Evolutionary conservation across 1,140 invertebrate genomes (phyloP), one percentile per base, ranked within the genome.

Genomic region (Cardiocondyla obscurior): DNA sequence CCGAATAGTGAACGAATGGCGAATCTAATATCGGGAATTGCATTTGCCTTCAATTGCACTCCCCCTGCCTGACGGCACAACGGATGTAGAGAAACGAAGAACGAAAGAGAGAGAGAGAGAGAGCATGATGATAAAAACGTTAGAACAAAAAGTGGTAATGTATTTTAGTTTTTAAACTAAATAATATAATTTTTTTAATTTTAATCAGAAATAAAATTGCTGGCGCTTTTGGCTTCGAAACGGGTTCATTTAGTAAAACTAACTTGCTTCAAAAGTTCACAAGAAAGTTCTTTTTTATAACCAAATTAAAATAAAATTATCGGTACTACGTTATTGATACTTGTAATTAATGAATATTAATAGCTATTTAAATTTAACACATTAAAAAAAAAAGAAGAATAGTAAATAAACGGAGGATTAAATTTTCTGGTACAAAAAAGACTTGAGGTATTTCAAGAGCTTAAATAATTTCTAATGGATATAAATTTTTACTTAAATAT

Each of bases 11-110:
- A 74, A 25, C 70, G 84, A 86, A 86, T 82, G 60, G 84, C 70
- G 84, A 87, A 87, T 87, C 81, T 86, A 87, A 86, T 87, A 87
- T 87, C 81, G 85, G 73, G 72, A 74, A 87, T 87, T 87, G 84
- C 85, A 77, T 87, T 87, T 87, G 70, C 79, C 69, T 86, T 77
- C 69, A 83, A 77, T 74, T 85, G 84, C 69, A 51, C 55, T 36
- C 33, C 28, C 55, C 16, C 22, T 65, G 14, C 22, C 36, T 65
- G 28, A 28, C 30, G 25, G 36, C 53, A 16, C 3, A 70, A 4
- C 33, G 44, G 22, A 65, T 77, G 44, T 22, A 28, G 44, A 65
- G 60, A 25, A 44, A 74, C 25, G 10, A 28, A 39, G 46, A 16
- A 5, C 5, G 19, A 39, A 4, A n/a, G 22, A 19, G 36, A 12